These are phyloP conservation scores for Petrolisthes manimaculis DNA, from an alignment of 2,888 invertebrate species.

Conservation along the genomic window DNA sequence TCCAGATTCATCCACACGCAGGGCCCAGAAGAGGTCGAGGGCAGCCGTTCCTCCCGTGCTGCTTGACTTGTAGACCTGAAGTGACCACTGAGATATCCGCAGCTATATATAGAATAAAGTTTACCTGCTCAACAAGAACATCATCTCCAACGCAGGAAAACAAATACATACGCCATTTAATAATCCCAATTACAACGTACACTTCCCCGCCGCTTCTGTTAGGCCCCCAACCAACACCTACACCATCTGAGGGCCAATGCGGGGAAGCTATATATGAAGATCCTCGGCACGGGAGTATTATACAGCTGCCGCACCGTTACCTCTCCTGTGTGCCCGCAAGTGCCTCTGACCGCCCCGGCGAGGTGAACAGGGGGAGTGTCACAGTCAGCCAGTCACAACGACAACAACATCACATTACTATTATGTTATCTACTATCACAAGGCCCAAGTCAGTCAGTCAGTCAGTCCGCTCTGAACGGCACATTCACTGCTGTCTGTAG, in stretches of 20 bases:
- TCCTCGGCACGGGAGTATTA: background rate
- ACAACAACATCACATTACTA: background rate
- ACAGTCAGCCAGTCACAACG: constrained; percentile 44
- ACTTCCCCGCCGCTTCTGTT: background rate
- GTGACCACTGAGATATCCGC: constrained; percentile 57
- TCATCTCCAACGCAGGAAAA: constrained; percentile 15
- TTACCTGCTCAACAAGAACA: background rate
- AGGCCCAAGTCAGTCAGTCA: constrained; percentile 55
- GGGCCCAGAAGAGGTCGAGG: constrained; percentile 34
- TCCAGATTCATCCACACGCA: constrained; percentile 39
- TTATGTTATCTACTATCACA: constrained; percentile 26
- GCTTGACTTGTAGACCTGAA: constrained; percentile 46
- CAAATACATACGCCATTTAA: constrained; percentile 19
- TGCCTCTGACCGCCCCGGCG: constrained; percentile 45
- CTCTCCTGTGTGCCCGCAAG: constrained; percentile 33
- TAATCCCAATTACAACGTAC: background rate
- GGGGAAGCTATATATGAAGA: background rate
- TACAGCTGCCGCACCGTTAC: constrained; percentile 23
- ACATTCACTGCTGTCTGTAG: constrained; percentile 55
- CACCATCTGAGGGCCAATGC: constrained; percentile 20
- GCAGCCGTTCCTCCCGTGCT: constrained; percentile 31
- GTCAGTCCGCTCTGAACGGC: constrained; percentile 58
- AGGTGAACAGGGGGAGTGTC: constrained; percentile 48
- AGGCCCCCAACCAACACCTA: background rate
- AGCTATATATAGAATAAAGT: constrained; percentile 2